A percentile compares a stretch with the other conserved stretches of the same genome.
These are phyloP conservation scores for Athalia circularis DNA, from an alignment of 2,888 invertebrate genomes.

Conservation along the genomic window DNA sequence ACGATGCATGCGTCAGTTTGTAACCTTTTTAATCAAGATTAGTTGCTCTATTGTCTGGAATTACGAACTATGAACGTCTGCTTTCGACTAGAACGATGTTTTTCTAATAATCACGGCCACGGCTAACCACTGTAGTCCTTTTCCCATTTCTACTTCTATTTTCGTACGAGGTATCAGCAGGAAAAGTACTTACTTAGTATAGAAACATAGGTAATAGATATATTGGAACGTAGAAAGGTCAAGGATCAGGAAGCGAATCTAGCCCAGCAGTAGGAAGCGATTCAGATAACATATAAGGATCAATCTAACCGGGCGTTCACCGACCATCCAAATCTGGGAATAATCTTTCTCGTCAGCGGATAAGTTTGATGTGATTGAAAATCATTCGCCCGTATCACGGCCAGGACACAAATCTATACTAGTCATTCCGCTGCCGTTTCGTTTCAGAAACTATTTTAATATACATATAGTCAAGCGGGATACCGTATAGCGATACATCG, in stretches of 20 bases:
- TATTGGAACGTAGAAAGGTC: constrained; percentile 6
- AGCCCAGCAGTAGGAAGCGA: constrained; percentile 20
- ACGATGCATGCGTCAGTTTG: not conserved
- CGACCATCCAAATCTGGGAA: constrained; percentile 21
- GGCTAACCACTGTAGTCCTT: not conserved
- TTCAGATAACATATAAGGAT: constrained; percentile 17
- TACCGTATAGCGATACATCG: too few species aligned
- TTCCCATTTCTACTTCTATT: constrained; percentile 23
- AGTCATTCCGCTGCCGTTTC: not conserved
- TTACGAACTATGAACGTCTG: too few species aligned
- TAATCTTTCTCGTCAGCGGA: constrained; percentile 14
- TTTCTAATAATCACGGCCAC: not conserved
- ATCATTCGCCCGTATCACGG: not conserved
- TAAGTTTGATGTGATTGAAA: constrained; percentile 39
- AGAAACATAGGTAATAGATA: too few species aligned
- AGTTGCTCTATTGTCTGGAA: not conserved
- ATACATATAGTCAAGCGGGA: too few species aligned
- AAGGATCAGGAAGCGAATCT: not conserved
- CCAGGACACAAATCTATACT: not conserved
- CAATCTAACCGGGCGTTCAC: constrained; percentile 14
- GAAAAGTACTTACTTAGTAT: not conserved
- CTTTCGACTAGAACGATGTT: not conserved
- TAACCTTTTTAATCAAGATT: not conserved
- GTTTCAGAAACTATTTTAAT: not conserved
- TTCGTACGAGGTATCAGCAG: not conserved